Base-by-base conservation (phyloP, 2,113 vertebrate genomes). In the Colossoma macropomum region DNA sequence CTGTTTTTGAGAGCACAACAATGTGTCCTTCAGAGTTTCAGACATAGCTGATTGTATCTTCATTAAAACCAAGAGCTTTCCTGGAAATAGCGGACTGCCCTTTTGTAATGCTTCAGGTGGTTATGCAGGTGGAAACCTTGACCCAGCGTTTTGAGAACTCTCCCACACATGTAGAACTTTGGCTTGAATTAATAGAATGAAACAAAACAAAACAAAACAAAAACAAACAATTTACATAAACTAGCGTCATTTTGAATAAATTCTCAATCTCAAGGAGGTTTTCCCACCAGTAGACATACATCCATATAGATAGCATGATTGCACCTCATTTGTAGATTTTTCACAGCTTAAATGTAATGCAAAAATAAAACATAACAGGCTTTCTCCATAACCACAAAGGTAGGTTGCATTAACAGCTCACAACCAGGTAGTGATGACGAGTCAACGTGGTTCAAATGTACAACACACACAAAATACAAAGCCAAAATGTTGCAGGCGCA, bases 301-400 rank as follows among this genome's bases (percentile, higher is more conserved):
- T 52, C 60, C 63, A 71, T 65, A 75, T 73, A 77, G 62, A 80
- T 59, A 80, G 60, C 45, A 73, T n/a, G 45, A 86, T 81, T 88
- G 81, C 87, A 87, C 86, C 84, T 83, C 30, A 81, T 83, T 81
- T 71, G 17, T 72, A 83, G 76, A 70, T 72, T 81, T 45, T 85
- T 86, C 86, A 85, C 84, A 85, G 85, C 85, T 84, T 87, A 69
- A 70, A 87, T 65, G 65, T 80, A 79, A 86, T 77, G 77, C 81
- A 80, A 38, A 71, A 62, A 56, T 1, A 12, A 27, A 81, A 52
- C 59, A 86, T 52, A 63, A 71, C 65, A 84, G 25, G 80, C 30
- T 81, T 73, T 52, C 66, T 60, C 62, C 48, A 74, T 23, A 60
- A 66, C 15, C 19, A 60, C 65, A 74, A 62, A 32, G 27, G 66